phyloP scores from a whole-genome alignment of 2,888 invertebrate genomes.

The Polydrusus tereticollis region DNA sequence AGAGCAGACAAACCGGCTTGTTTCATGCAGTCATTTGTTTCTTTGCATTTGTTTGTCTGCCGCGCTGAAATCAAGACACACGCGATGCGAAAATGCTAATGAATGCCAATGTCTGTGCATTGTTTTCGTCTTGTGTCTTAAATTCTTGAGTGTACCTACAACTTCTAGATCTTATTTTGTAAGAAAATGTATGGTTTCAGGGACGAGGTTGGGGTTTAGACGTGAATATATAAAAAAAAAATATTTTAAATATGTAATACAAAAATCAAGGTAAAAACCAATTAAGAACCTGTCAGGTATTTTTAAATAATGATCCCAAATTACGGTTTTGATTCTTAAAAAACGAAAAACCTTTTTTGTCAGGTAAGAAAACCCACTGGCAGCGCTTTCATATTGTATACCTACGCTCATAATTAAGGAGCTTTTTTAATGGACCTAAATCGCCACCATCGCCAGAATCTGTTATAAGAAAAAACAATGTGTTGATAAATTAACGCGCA shows the following conservation, averaged over 20 bases:
- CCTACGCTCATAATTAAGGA: too few species aligned
- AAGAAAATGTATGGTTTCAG: slow-evolving; percentile 8
- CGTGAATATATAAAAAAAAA: background rate
- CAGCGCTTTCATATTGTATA: too few species aligned
- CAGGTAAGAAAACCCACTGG: slow-evolving; percentile 10
- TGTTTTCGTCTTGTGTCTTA: slow-evolving; percentile 3
- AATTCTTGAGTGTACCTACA: background rate
- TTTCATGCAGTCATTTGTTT: slow-evolving; percentile 15
- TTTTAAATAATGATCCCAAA: slow-evolving; percentile 8
- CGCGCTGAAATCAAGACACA: slow-evolving; percentile 25
- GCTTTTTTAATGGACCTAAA: too few species aligned
- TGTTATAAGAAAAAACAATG: too few species aligned
- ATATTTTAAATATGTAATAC: background rate
- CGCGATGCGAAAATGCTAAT: slow-evolving; percentile 35
- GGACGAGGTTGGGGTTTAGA: background rate
- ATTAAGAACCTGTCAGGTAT: background rate
- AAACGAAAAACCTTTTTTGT: slow-evolving; percentile 1
- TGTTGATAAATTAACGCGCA: too few species aligned
- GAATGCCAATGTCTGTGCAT: slow-evolving; percentile 13
- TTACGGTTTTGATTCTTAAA: background rate
- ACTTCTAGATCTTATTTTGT: background rate
- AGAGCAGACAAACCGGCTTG: slow-evolving; percentile 31
- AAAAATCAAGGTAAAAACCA: background rate
- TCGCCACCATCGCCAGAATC: too few species aligned
- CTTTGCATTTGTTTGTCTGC: slow-evolving; percentile 28